Conservation (phyloP, 1,140 invertebrate species). For the Drosophila ficusphila region DNA sequence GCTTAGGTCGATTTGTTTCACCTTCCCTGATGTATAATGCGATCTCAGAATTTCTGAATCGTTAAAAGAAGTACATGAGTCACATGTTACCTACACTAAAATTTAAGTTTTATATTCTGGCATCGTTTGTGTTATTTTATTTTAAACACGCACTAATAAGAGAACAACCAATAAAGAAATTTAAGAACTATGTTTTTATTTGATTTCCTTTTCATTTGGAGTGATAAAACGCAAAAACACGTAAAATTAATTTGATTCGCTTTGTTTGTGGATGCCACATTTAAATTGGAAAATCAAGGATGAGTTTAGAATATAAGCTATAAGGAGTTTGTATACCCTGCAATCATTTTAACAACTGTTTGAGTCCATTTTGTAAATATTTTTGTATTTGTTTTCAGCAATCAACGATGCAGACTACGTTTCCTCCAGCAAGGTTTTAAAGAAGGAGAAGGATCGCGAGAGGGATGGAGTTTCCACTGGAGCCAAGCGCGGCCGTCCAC, state of each 20-base stretch:
- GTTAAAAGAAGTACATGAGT: constrained; percentile 27
- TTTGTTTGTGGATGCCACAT: no score
- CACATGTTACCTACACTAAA: constrained; percentile 4
- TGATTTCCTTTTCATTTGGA: constrained; percentile 53
- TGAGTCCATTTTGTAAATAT: no score
- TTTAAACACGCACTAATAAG: constrained; percentile 23
- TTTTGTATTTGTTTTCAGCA: constrained; percentile 47
- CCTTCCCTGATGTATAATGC: not conserved
- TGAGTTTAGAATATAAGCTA: not conserved
- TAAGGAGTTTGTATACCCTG: not conserved
- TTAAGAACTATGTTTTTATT: constrained; percentile 60
- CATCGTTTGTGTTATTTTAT: constrained; percentile 35
- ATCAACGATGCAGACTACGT: constrained; percentile 77
- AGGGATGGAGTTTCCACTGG: constrained; percentile 51
- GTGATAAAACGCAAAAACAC: constrained; percentile 55
- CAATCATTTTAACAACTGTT: not conserved
- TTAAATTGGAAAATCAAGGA: not conserved
- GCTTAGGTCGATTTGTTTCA: constrained; percentile 11
- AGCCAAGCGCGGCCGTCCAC: constrained; percentile 46
- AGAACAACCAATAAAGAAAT: constrained; percentile 51
- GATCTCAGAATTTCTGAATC: not conserved
- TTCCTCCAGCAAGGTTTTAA: constrained; percentile 49
- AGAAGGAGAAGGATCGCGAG: constrained; percentile 74
- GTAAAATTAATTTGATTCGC: not conserved
- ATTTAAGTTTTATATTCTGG: constrained; percentile 10